Conservation (phyloP, 2,113 vertebrate species). For the human (Homo sapiens) region DNA sequence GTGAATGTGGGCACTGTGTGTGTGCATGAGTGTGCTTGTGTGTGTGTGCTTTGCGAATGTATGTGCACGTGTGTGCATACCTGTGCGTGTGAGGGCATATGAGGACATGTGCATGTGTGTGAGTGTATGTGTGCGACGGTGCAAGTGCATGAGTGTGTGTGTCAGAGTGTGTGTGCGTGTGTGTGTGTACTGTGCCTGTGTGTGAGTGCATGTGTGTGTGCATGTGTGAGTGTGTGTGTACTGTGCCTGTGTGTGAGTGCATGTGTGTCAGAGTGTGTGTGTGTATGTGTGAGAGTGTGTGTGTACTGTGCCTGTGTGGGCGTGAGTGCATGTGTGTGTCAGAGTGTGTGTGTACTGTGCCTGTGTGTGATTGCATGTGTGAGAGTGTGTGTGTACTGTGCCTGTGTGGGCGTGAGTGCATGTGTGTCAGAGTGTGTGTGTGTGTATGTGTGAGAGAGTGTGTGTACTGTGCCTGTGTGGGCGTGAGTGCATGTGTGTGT, state of each 20-base stretch:
- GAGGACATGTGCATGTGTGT: rapidly evolving
- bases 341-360: no score
- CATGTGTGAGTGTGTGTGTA: rapidly evolving
- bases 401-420: background rate
- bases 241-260: background rate
- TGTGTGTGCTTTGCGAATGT: no score
- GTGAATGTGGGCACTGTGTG: no score
- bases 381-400: background rate
- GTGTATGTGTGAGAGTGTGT: rapidly evolving
- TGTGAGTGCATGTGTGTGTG: background rate
- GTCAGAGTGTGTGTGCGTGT: no score
- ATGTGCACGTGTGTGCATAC: no score
- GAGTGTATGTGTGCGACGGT: no score
- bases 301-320: no score
- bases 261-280: no score
- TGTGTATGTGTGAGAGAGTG: no score
- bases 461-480: background rate
- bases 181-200: background rate
- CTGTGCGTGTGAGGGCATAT: no score
- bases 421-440: rapidly evolving
- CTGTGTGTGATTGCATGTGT: no score
- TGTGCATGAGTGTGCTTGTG: background rate
- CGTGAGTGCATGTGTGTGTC: rapidly evolving
- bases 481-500: rapidly evolving
- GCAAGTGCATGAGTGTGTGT: rapidly evolving